These are phyloP conservation scores for Anagrus nilaparvatae DNA, from an alignment of 1,140 invertebrate species.

Conservation along the genomic window DNA sequence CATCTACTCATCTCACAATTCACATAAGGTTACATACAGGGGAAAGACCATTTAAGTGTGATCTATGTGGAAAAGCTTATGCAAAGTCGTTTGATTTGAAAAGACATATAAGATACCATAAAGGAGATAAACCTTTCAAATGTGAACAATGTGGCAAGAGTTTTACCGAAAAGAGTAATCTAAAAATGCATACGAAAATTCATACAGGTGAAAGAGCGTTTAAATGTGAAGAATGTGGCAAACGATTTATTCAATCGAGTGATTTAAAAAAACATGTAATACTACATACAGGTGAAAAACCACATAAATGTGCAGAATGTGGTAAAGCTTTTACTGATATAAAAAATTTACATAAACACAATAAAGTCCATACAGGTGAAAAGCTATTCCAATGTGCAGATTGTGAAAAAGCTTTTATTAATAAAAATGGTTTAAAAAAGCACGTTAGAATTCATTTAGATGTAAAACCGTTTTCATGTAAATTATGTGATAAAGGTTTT, in stretches of 20 bases:
- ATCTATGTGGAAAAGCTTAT: conserved; percentile 31
- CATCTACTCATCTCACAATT: no score
- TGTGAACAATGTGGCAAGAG: conserved; percentile 57
- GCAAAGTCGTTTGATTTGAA: conserved; percentile 31
- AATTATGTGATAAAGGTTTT: conserved; percentile 64
- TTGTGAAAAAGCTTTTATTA: conserved; percentile 51
- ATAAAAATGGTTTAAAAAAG: conserved; percentile 41
- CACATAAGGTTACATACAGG: no score
- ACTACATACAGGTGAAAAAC: conserved; percentile 67
- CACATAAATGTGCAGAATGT: conserved; percentile 38
- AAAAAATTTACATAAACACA: conserved; percentile 63
- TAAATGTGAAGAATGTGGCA: no score
- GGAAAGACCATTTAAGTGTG: no score
- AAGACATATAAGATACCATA: conserved; percentile 35
- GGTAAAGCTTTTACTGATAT: conserved; percentile 33
- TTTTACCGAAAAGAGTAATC: conserved; percentile 29
- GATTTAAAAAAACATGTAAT: no score
- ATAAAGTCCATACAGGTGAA: conserved; percentile 52
- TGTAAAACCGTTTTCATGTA: conserved; percentile 64
- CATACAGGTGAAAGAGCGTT: conserved; percentile 26
- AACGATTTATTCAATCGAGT: no score
- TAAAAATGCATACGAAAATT: conserved; percentile 27
- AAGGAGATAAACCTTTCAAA: conserved; percentile 65
- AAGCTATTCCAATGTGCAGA: conserved; percentile 51
- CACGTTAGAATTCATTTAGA: conserved; percentile 51